These are phyloP conservation scores for Melanotaenia maccullochi DNA, from an alignment of 2,797 vertebrate species.

Conservation along the genomic window DNA sequence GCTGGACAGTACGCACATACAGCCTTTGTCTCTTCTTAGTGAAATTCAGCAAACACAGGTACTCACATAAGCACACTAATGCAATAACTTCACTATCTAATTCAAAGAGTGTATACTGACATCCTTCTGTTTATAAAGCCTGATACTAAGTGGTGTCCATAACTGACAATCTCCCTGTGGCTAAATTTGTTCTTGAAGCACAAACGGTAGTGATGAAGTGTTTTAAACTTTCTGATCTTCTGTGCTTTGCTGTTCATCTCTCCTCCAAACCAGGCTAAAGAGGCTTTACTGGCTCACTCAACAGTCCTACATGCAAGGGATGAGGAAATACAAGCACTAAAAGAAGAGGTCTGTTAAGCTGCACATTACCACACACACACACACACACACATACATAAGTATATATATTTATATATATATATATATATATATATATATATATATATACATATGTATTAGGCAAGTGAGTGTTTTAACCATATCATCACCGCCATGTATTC, in stretches of 20 bases:
- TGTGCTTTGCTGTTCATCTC: conserved; percentile 4
- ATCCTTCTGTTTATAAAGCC: neutral
- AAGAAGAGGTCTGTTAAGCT: conserved; percentile 74
- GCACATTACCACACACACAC: neutral
- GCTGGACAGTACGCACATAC: conserved; percentile 69
- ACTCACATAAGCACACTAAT: conserved; percentile 46
- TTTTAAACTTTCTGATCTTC: neutral
- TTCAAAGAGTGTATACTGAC: conserved; percentile 6
- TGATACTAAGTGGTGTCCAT: neutral
- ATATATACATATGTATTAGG: no score
- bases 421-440: no score
- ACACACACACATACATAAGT: no score
- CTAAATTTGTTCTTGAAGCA: neutral
- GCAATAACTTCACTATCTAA: conserved; percentile 12
- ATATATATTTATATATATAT: no score
- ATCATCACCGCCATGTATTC: no score
- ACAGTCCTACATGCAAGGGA: conserved; percentile 77
- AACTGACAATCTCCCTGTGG: neutral
- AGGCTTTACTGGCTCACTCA: conserved; percentile 81
- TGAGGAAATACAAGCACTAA: conserved; percentile 77
- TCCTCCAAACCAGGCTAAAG: conserved; percentile 75
- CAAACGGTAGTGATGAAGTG: neutral
- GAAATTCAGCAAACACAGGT: conserved; percentile 81
- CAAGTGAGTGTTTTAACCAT: no score
- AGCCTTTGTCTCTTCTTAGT: conserved; percentile 76